Conservation (phyloP, 1,140 invertebrate species). For the Homarus americanus region DNA sequence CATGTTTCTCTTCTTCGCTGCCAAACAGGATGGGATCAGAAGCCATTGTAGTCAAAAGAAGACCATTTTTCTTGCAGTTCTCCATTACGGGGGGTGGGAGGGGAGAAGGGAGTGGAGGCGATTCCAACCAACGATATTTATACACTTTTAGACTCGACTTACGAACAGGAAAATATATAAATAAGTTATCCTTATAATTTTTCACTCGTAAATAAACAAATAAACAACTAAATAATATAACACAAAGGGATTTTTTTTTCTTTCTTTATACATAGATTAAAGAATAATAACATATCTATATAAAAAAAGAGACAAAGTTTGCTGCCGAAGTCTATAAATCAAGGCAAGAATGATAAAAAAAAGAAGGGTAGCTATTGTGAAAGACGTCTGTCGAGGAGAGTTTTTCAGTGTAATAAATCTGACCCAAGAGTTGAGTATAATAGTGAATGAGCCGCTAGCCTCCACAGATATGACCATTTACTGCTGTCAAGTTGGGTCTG, state of each 20-base stretch:
- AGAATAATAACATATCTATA: not conserved
- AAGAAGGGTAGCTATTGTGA: constrained; percentile 11
- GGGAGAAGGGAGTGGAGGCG: constrained; percentile 53
- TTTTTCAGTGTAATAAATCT: constrained; percentile 49
- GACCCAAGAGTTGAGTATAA: not conserved
- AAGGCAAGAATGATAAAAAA: not conserved
- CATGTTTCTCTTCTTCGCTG: constrained; percentile 71
- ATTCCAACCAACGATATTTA: constrained; percentile 47
- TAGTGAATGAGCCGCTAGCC: not conserved
- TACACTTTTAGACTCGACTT: constrained; percentile 2
- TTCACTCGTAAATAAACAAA: not conserved
- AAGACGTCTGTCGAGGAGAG: not conserved
- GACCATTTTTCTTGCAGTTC: constrained; percentile 70
- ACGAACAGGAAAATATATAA: not conserved
- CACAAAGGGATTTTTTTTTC: not conserved
- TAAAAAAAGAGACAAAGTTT: not conserved
- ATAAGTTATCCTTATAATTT: constrained; percentile 18
- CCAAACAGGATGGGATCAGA: constrained; percentile 72
- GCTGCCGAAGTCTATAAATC: constrained; percentile 37
- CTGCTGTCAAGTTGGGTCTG: no score
- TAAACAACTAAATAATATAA: no score
- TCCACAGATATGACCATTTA: no score
- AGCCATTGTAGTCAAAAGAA: constrained; percentile 72
- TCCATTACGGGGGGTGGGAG: constrained; percentile 51
- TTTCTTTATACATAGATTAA: not conserved